Base-by-base conservation (phyloP, 2,113 vertebrate species). In the Callospermophilus lateralis region DNA sequence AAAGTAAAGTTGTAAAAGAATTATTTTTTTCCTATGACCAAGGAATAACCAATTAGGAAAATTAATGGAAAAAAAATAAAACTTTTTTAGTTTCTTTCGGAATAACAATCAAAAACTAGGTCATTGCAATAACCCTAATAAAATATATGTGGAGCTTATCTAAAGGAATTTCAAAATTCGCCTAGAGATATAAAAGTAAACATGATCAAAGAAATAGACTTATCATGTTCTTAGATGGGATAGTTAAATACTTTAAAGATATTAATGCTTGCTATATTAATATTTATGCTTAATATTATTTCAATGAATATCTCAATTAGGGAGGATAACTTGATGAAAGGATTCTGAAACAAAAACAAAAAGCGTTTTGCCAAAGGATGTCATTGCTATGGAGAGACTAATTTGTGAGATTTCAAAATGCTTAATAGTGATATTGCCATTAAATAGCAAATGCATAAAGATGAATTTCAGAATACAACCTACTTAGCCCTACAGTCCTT, bases 281-380 rank as follows among this genome's bases (percentile, higher is more conserved):
- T 88, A 94, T 92, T 90, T 77, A 85, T 67, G 58, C 39, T 92
- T 83, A 93, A 16, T 70, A 61, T 88, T 84, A 72, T 81, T 80
- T 84, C 22, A 30, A 13, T 53, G 80, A 61, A 70, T 63, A 76
- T 87, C 26, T 92, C 20, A 72, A 6, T 58, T 26, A 37, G 1
- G 17, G 39, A 32, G 8, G 30, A 7, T 84, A 39, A 93, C 58
- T 94, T 94, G 85, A 42, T 42, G 74, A 45, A 63, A 42, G 51
- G 24, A 85, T 93, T 76, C 67, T 53, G 37, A 58, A 45, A 81
- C 42, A 90, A 55, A 53, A 84, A 30, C 19, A 81, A 20, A 80
- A 37, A 15, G 28, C 68, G 26, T 94, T 63, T 92, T 94, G 34
- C 42, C 73, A 87, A 53, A 72, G 51, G 79, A 74, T 7, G 78